Evolutionary conservation across 2,113 vertebrate genomes (phyloP).

Genomic region (Ptychochromis oligacanthus): DNA sequence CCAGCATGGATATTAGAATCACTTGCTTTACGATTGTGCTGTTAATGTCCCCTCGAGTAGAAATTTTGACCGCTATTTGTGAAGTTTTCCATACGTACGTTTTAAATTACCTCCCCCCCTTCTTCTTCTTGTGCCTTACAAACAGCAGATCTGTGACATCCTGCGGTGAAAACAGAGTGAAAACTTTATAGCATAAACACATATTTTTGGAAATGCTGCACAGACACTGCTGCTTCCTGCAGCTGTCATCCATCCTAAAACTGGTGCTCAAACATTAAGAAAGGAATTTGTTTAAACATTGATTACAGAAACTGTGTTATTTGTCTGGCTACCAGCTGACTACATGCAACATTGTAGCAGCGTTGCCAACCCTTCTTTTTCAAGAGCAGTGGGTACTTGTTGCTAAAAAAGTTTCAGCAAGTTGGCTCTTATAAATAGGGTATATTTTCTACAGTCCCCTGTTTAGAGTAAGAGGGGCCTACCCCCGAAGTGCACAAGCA

Average conservation of each 20-base stretch:
- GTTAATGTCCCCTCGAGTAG: not conserved
- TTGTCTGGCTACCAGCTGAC: not conserved
- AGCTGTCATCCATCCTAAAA: conserved; percentile 8
- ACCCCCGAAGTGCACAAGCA: not conserved
- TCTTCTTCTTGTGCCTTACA: not conserved
- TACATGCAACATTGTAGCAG: not conserved
- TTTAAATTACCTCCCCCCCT: not conserved
- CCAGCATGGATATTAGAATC: not conserved
- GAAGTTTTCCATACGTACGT: not conserved
- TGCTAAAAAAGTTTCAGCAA: conserved; percentile 13
- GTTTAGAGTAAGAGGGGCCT: conserved; percentile 5
- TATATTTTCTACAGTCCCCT: conserved; percentile 4
- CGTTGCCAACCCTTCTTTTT: not conserved
- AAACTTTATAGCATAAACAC: not conserved
- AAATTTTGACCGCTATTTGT: not conserved
- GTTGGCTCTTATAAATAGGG: conserved; percentile 43
- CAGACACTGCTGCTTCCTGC: conserved; percentile 3
- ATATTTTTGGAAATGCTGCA: not conserved
- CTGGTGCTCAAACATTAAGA: not conserved
- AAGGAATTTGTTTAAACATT: conserved; percentile 22
- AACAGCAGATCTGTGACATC: not conserved
- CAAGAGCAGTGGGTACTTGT: conserved; percentile 28
- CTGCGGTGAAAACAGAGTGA: not conserved
- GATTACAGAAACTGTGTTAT: conserved; percentile 3
- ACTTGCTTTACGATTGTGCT: not conserved